Conservation (phyloP, 1,140 invertebrate genomes). For the Orchesella cincta region DNA sequence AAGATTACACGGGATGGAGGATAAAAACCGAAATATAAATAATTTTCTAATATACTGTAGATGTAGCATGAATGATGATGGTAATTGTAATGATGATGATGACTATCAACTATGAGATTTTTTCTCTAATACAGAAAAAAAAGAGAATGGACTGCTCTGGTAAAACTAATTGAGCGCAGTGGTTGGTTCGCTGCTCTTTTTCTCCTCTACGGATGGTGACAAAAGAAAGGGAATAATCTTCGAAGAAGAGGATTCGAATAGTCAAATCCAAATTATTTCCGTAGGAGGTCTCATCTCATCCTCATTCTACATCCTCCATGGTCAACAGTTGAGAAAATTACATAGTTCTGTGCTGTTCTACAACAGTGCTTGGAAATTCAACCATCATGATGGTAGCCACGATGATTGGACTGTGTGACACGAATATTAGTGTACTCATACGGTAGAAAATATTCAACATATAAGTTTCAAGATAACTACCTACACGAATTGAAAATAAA, state of each 20-base stretch:
- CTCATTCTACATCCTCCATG: neutral
- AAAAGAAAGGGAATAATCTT: neutral
- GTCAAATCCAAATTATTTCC: constrained; percentile 49
- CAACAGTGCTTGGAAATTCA: neutral
- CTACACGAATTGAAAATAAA: neutral
- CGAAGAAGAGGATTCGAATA: constrained; percentile 34
- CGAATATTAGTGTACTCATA: neutral
- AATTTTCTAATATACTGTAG: neutral
- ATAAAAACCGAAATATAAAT: neutral
- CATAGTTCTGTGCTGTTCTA: neutral
- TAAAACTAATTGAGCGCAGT: constrained; percentile 45
- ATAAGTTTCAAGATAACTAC: neutral
- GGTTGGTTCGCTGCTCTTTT: neutral
- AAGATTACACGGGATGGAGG: neutral
- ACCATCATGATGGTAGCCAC: neutral
- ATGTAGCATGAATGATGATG: neutral
- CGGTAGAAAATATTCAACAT: neutral
- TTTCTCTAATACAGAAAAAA: neutral
- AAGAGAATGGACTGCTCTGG: neutral
- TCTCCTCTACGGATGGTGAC: neutral
- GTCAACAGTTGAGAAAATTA: neutral
- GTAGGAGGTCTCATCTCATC: constrained; percentile 46
- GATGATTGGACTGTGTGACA: neutral
- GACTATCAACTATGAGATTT: neutral
- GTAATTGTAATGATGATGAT: neutral